Base-by-base conservation (phyloP, 2,797 vertebrate genomes). In the Allobates femoralis region DNA sequence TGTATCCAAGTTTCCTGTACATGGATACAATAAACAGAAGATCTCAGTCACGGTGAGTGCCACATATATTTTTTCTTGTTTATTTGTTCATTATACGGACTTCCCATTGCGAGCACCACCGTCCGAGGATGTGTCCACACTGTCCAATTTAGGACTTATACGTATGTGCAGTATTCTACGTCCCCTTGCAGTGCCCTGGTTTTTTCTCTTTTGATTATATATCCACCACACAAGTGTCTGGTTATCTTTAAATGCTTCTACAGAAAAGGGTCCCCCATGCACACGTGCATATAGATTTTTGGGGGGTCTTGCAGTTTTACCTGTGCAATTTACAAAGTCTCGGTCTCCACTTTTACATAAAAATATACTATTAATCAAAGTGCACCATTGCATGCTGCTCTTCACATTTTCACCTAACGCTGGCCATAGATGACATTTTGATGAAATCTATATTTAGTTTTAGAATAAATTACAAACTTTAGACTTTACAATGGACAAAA, bases 281-380 rank as follows among this genome's bases (percentile, higher is more conserved):
- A 83, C 67, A 60, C 62, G 81, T 74, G 69, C 67, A 83, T 75
- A 50, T 62, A 60, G 55, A 15, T 60, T 67, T 5, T n/a, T n/a
- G n/a, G 12, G 62, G 5, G 55, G 26, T 74, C 69, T 32, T 50
- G 16, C 21, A 69, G n/a, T 18, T 58, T 83, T 58, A 69, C 51
- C 32, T 53, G 66, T 82, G 66, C 79, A 34, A 81, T 50, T 71
- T 34, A n/a, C 18, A n/a, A 62, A 74, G 69, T 12, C 30, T 73
- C 34, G 60, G 28, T 83, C 67, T 28, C 73, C n/a, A 46, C 53
- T 60, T 62, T 74, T 46, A 56, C 41, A 83, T 37, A 16, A 60
- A 14, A 34, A 74, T 83, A 60, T 74, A 60, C 8, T 23, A 60
- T 26, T 73, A 50, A 75, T 21, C 26, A 83, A 83, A 75, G 81